phyloP scores from a whole-genome alignment of 2,888 invertebrate species.

The Herminia tarsipennalis region DNA sequence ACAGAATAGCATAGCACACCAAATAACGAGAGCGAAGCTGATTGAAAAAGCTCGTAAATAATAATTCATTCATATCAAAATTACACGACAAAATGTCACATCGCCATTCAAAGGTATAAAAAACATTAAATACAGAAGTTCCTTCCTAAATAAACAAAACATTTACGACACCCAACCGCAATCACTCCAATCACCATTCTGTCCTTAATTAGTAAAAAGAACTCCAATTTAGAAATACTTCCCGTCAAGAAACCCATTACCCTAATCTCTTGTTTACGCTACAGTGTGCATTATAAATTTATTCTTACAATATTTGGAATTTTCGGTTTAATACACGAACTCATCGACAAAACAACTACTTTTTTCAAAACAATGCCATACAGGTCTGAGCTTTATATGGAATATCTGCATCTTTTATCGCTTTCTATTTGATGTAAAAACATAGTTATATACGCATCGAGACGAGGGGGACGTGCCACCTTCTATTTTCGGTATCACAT shows the following conservation, averaged over 20 bases:
- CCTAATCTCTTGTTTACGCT: slow-evolving; percentile 26
- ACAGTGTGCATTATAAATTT: slow-evolving; percentile 20
- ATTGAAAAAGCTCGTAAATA: too few species aligned
- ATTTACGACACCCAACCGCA: not conserved
- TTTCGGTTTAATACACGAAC: not conserved
- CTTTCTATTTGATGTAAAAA: slow-evolving; percentile 61
- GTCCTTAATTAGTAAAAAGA: slow-evolving; percentile 26
- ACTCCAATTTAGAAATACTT: slow-evolving; percentile 17
- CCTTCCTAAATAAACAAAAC: too few species aligned
- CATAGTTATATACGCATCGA: slow-evolving; percentile 34
- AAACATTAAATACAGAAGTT: too few species aligned
- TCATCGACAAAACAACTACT: not conserved
- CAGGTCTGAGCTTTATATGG: too few species aligned
- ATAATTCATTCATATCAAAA: too few species aligned
- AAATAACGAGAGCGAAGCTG: too few species aligned
- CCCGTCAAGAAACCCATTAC: slow-evolving; percentile 16
- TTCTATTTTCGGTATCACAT: slow-evolving; percentile 79
- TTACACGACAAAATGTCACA: too few species aligned
- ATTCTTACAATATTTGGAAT: not conserved
- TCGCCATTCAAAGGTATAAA: too few species aligned
- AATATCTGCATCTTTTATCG: slow-evolving; percentile 49
- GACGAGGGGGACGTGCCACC: slow-evolving; percentile 67
- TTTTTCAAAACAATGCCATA: too few species aligned
- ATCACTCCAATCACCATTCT: slow-evolving; percentile 4
- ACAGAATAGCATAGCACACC: too few species aligned